These are phyloP conservation scores for Dolichopus griseipennis DNA, from an alignment of 2,888 invertebrate genomes.

Conservation along the genomic window DNA sequence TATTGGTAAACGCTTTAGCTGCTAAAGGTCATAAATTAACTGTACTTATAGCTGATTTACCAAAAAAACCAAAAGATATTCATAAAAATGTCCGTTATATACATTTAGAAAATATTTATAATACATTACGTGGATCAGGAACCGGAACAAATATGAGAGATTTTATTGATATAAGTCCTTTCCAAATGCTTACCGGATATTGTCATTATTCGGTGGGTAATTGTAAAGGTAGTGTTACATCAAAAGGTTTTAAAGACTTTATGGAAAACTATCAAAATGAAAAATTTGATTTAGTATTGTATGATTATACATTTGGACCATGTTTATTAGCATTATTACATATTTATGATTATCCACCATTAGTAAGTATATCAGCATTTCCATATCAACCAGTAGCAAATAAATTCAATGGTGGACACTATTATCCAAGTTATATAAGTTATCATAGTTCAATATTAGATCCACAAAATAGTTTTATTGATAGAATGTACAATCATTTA, in stretches of 20 bases:
- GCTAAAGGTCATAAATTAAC: constrained; percentile 28
- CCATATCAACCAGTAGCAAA: constrained; percentile 25
- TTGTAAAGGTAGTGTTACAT: constrained; percentile 17
- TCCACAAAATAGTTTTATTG: constrained; percentile 27
- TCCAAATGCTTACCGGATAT: not conserved
- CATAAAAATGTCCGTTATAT: constrained; percentile 28
- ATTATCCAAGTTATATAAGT: constrained; percentile 29
- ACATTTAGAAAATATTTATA: constrained; percentile 29
- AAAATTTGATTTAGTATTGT: constrained; percentile 33
- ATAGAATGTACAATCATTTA: constrained; percentile 28
- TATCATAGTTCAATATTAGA: constrained; percentile 20
- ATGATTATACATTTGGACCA: constrained; percentile 33
- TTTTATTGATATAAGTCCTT: not conserved
- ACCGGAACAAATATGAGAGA: not conserved
- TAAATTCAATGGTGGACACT: constrained; percentile 28
- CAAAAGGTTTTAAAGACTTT: constrained; percentile 27
- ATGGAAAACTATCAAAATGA: constrained; percentile 30
- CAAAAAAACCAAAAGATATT: constrained; percentile 21
- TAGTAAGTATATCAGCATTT: constrained; percentile 31
- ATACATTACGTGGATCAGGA: constrained; percentile 12
- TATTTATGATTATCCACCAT: constrained; percentile 33
- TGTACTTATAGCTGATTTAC: constrained; percentile 27
- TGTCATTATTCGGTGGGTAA: not conserved
- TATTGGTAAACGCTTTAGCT: constrained; percentile 24
- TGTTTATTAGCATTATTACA: constrained; percentile 32